phyloP scores from a whole-genome alignment of 2,888 invertebrate species.

The Pseudococcus jackbeardsleyi region DNA sequence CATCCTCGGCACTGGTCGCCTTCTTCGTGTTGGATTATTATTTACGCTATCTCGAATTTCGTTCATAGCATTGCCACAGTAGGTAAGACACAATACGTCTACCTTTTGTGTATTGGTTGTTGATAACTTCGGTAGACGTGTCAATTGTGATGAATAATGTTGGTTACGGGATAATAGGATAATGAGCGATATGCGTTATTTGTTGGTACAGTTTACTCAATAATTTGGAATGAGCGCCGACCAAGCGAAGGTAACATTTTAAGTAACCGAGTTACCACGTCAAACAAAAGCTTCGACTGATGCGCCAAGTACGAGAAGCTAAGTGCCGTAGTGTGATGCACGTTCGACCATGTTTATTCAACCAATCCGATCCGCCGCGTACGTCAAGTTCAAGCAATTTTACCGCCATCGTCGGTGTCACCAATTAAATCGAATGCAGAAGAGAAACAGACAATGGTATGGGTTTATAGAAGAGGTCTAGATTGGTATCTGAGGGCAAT shows the following conservation, averaged over 20 bases:
- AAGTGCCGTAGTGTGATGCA: neutral
- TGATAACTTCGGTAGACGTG: slow-evolving; percentile 58
- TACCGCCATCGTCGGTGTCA: neutral
- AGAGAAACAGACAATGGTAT: neutral
- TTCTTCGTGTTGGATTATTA: neutral
- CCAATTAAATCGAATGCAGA: neutral
- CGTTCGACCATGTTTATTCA: slow-evolving; percentile 25
- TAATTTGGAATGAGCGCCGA: slow-evolving; percentile 36
- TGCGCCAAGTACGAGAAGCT: neutral
- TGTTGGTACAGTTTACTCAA: slow-evolving; percentile 57
- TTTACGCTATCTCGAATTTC: slow-evolving; percentile 36
- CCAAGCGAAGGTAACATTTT: neutral
- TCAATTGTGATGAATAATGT: slow-evolving; percentile 65
- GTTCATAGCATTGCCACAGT: neutral
- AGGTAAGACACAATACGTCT: slow-evolving; percentile 7
- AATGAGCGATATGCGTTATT: slow-evolving; percentile 61
- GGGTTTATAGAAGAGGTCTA: neutral
- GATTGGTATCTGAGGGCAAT: neutral
- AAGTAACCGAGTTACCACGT: neutral
- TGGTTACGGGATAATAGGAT: slow-evolving; percentile 62
- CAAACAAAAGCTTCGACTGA: slow-evolving; percentile 16
- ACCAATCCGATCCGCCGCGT: slow-evolving; percentile 41
- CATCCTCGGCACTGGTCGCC: neutral
- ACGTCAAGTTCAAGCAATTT: neutral
- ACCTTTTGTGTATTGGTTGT: slow-evolving; percentile 54